Evolutionary conservation across 30 jellyfish, hydroid and myxozoan genomes (phyloP).

Genomic region (Calvadosia cruxmelitensis): DNA sequence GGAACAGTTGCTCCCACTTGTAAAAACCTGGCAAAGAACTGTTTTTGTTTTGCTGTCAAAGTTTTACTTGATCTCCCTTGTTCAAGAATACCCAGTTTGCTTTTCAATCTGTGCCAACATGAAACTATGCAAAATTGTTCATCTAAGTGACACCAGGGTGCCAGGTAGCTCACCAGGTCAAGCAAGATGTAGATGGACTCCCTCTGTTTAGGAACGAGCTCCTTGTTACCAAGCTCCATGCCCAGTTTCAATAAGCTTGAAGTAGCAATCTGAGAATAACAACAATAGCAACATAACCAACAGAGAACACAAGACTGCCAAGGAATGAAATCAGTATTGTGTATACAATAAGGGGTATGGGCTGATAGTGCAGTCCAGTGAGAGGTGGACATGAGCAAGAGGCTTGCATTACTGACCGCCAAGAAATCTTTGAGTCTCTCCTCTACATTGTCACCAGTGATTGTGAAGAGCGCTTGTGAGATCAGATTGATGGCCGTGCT

Average conservation of each 20-base stretch:
- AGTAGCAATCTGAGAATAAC: slow-evolving; percentile 49
- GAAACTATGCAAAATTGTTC: too few relatives aligned
- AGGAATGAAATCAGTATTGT: background rate
- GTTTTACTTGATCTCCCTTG: too few relatives aligned
- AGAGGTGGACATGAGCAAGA: too few relatives aligned
- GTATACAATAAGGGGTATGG: background rate
- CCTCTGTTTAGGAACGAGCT: slow-evolving; percentile 43
- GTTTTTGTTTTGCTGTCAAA: too few relatives aligned
- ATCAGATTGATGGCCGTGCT: slow-evolving; percentile 59
- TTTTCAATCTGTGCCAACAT: too few relatives aligned
- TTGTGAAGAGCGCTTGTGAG: slow-evolving; percentile 79
- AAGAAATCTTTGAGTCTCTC: slow-evolving; percentile 78
- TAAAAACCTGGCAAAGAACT: too few relatives aligned
- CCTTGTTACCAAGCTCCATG: slow-evolving; percentile 51
- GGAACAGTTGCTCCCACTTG: too few relatives aligned
- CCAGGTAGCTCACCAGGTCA: slow-evolving; percentile 63
- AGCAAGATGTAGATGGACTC: slow-evolving; percentile 67
- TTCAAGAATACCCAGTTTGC: too few relatives aligned
- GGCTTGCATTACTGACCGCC: slow-evolving; percentile 26
- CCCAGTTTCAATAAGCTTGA: slow-evolving; percentile 78
- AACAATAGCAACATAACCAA: background rate
- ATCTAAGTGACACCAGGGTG: too few relatives aligned
- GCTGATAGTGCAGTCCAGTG: too few relatives aligned
- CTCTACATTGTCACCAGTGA: slow-evolving; percentile 60
- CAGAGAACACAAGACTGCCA: background rate